Evolutionary conservation across 1,140 invertebrate species (phyloP).

Genomic region (Magallana gigas): DNA sequence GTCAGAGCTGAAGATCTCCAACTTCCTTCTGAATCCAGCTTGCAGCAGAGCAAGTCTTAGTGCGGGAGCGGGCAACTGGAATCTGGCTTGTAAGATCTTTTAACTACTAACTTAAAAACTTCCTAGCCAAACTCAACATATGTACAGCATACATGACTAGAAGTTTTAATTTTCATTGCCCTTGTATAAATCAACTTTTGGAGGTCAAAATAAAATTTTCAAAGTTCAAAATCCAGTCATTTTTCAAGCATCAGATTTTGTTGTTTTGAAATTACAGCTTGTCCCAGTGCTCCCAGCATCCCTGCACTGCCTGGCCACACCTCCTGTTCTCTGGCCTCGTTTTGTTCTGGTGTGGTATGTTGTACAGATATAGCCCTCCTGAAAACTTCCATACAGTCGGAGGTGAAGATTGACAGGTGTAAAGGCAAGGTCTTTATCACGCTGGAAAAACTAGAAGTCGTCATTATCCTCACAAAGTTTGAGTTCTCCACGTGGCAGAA

Average conservation of each 20-base stretch:
- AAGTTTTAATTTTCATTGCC: neutral
- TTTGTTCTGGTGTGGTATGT: slow-evolving; percentile 45
- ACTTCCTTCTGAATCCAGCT: slow-evolving; percentile 25
- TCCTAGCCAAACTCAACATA: too few relatives aligned
- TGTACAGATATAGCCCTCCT: slow-evolving; percentile 50
- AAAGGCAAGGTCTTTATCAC: slow-evolving; percentile 44
- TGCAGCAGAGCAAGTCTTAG: slow-evolving; percentile 31
- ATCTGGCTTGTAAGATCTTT: slow-evolving; percentile 37
- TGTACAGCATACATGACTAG: neutral
- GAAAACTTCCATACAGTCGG: slow-evolving; percentile 40
- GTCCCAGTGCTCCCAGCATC: slow-evolving; percentile 9
- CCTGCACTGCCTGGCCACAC: slow-evolving; percentile 47
- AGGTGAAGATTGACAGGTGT: slow-evolving; percentile 54
- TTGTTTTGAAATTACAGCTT: neutral
- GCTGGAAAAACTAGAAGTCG: slow-evolving; percentile 46
- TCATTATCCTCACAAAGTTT: slow-evolving; percentile 22
- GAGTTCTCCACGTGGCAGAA: slow-evolving; percentile 26
- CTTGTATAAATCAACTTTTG: too few relatives aligned
- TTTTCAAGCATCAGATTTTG: too few relatives aligned
- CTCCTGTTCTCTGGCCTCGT: slow-evolving; percentile 27
- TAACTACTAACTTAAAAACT: neutral
- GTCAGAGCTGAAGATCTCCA: slow-evolving; percentile 44
- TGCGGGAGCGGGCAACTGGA: slow-evolving; percentile 41
- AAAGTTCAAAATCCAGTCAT: too few relatives aligned
- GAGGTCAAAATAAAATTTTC: too few relatives aligned